These are phyloP conservation scores for Amyelois transitella DNA, from an alignment of 1,140 invertebrate species.

Conservation along the genomic window DNA sequence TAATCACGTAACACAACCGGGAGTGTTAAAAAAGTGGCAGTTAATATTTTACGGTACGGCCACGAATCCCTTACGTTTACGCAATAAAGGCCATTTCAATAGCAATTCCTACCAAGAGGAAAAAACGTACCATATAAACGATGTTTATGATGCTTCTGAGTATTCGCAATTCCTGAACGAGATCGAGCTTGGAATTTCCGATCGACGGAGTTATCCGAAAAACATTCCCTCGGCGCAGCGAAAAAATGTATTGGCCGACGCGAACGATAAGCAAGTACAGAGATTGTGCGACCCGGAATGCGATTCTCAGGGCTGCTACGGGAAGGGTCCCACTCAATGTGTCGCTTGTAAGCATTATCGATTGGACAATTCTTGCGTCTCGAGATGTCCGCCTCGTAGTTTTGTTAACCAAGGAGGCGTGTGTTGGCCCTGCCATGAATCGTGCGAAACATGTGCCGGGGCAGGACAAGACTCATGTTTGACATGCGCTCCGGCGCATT, in stretches of 20 bases:
- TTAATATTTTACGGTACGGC: constrained; percentile 93
- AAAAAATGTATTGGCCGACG: constrained; percentile 66
- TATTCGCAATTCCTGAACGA: constrained; percentile 76
- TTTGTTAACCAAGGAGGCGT: constrained; percentile 84
- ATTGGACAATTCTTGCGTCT: constrained; percentile 86
- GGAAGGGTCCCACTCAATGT: constrained; percentile 85
- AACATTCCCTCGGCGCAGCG: constrained; percentile 73
- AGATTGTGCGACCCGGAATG: constrained; percentile 84
- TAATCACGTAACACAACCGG: constrained; percentile 86
- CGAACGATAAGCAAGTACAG: constrained; percentile 76
- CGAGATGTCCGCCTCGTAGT: constrained; percentile 84
- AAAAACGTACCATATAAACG: constrained; percentile 68
- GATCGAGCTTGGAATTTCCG: constrained; percentile 75
- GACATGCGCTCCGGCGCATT: constrained; percentile 84
- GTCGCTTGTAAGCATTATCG: constrained; percentile 85
- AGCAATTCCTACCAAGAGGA: constrained; percentile 49
- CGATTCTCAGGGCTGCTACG: constrained; percentile 86
- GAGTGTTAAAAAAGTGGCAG: constrained; percentile 92
- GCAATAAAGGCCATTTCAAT: constrained; percentile 71
- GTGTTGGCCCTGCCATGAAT: constrained; percentile 88
- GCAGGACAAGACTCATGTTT: constrained; percentile 87
- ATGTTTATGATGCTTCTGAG: constrained; percentile 69
- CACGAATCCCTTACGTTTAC: constrained; percentile 83
- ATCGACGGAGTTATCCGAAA: constrained; percentile 79
- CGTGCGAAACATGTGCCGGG: constrained; percentile 87